Evolutionary conservation across 2,113 vertebrate genomes (phyloP).

Genomic region (Scalopus aquaticus): DNA sequence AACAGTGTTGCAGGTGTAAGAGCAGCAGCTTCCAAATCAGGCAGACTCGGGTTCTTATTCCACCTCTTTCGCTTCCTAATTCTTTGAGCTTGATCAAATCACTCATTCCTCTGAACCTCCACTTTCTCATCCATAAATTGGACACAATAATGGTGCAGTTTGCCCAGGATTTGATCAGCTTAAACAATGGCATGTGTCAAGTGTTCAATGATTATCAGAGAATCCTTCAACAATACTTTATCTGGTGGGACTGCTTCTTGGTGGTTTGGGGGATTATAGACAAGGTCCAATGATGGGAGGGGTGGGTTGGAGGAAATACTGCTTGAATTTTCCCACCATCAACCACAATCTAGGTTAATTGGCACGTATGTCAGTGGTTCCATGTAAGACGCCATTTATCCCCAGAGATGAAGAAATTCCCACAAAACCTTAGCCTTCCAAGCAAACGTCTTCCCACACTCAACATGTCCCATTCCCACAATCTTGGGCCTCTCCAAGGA

Average conservation of each 20-base stretch:
- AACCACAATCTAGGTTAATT: not conserved
- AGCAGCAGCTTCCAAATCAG: not conserved
- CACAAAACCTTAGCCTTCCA: conserved; percentile 20
- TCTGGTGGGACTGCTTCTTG: not conserved
- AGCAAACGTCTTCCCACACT: conserved; percentile 63
- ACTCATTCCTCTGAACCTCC: not conserved
- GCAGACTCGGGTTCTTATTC: not conserved
- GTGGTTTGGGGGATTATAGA: not conserved
- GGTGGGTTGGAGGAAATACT: not conserved
- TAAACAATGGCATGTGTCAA: too few species aligned
- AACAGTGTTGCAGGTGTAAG: too few species aligned
- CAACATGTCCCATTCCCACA: conserved; percentile 43
- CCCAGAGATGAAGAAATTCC: conserved; percentile 56
- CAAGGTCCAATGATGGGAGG: not conserved
- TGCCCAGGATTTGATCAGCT: too few species aligned
- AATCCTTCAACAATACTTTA: not conserved
- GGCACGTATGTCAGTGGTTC: not conserved
- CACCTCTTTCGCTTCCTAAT: not conserved
- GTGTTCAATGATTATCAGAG: not conserved
- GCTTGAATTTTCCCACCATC: conserved; percentile 40
- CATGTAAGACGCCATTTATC: not conserved
- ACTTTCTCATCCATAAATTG: not conserved
- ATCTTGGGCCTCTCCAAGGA: conserved; percentile 53
- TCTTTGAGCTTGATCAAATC: not conserved
- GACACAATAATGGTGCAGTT: not conserved